Evolutionary conservation across 2,113 vertebrate genomes (phyloP), one percentile per base, ranked within the genome.

Genomic region (Hypocryptadius cinnamomeus): DNA sequence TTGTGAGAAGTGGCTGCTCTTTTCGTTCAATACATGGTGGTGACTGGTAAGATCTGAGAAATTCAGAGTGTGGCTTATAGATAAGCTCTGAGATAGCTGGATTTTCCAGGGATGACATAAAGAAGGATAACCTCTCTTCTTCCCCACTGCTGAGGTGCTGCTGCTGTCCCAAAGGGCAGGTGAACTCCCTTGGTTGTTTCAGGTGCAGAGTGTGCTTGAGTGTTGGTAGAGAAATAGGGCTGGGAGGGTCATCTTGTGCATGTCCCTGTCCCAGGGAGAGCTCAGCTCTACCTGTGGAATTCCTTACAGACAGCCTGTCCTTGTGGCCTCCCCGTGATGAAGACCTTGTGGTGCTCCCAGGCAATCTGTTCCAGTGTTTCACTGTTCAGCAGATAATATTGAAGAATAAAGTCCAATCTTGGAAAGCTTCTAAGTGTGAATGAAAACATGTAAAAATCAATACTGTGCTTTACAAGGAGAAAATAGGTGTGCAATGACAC

Each of bases 381-480:
- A 76, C 87, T 59, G 23, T 40, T 95, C 50, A 78, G 70, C 5
- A 3, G 56, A 33, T 89, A 79, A 85, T 90, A 95, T 15, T 79
- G 92, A 91, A 94, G 91, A 85, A 90, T 82, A 57, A 93, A 93
- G 93, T 93, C 80, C 85, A 83, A 59, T 95, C 70, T 74, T 79
- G 85, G 92, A 94, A 95, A 44, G 61, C 86, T 94, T 39, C 83
- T 94, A 92, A 90, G 93, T 94, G 89, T 94, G 87, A 93, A 93
- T 90, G 91, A 93, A 95, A 94, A 92, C 88, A 92, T 86, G 89
- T 93, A 79, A 76, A 92, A 93, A 93, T 93, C 93, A 81, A 93
- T 95, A 90, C 35, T 80, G 80, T 78, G 64, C 96, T 97, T 92
- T 95, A 90, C 70, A 70, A 94, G 92, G 92, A 89, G 88, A 92